These are phyloP conservation scores for Neopipo cinnamomea DNA, from an alignment of 2,113 vertebrate genomes.

Conservation along the genomic window DNA sequence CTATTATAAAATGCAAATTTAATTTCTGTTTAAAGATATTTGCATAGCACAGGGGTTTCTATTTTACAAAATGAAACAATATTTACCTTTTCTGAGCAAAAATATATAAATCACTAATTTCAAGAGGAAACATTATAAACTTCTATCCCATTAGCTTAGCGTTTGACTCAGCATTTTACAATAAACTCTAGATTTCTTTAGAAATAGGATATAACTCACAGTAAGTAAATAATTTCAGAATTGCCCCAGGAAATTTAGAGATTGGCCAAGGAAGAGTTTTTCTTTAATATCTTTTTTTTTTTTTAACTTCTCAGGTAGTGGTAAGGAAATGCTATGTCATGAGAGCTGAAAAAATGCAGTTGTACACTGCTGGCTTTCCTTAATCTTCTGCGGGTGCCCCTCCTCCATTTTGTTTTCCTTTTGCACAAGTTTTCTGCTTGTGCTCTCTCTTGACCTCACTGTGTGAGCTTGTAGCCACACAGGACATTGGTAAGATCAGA, in stretches of 20 bases:
- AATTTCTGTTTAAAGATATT: neutral
- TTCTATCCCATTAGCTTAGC: neutral
- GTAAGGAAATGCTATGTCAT: conserved; percentile 66
- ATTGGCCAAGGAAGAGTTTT: conserved; percentile 48
- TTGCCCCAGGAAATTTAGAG: neutral
- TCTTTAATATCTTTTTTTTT: conserved; percentile 15
- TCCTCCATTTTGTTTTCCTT: conserved; percentile 65
- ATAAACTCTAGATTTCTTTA: neutral
- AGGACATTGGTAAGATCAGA: neutral
- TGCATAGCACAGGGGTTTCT: neutral
- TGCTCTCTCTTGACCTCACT: conserved; percentile 45
- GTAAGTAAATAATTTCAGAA: neutral
- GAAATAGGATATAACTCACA: neutral
- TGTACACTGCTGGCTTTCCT: conserved; percentile 50
- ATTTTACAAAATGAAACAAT: neutral
- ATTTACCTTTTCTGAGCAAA: neutral
- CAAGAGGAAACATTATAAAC: neutral
- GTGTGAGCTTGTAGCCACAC: conserved; percentile 45
- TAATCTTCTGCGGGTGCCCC: conserved; percentile 32
- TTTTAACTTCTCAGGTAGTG: neutral
- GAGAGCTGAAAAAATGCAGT: conserved; percentile 69
- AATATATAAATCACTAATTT: neutral
- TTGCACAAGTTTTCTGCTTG: conserved; percentile 45
- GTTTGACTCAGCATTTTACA: neutral
- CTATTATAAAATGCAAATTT: neutral